Evolutionary conservation across 2,888 invertebrate genomes (phyloP), one percentile per base, ranked within the genome.

Genomic region (Eubasilissa splendida): DNA sequence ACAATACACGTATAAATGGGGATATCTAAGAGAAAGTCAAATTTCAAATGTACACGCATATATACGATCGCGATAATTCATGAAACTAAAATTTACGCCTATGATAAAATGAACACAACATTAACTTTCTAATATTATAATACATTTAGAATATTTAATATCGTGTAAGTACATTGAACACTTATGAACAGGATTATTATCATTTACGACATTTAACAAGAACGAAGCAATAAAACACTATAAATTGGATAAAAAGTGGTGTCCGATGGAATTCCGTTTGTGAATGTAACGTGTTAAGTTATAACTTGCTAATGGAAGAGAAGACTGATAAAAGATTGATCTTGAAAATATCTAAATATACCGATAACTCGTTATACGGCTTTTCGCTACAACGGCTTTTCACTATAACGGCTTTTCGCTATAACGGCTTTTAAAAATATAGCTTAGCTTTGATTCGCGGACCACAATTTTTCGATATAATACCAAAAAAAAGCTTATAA

Each of bases 31-130:
- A 68, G 68, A 68, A 68, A 68, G 68, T 50, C 14, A 63, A 63
- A 52, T 50, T 68, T 12, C 68, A 7, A 14, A 68, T 14, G 68
- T 50, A 68, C 52, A 50, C 50, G n/a, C 11, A 14, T 52, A 50
- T 33, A 50, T 68, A 68, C 42, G 50, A 52, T n/a, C 66, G 14
- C 33, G 68, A 50, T 42, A 50, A 33, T 50, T 68, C 68, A 68
- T 68, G 68, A 68, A 68, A 68, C 52, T 50, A 50, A 50, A 68
- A 68, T 68, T 68, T 68, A 68, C 68, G 68, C 52, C 50, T 50
- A n/a, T 68, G 68, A 68, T 68, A 68, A 68, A 68, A 68, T 50
- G 42, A 50, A 68, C 50, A 68, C 68, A 68, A 68, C 14, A 14
- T 2, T 52, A 10, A 68, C 68, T 68, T 68, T 68, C 68, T 68